Evolutionary conservation across 2,113 vertebrate genomes (phyloP), one percentile per base, ranked within the genome.

Genomic region (Otus sunia): DNA sequence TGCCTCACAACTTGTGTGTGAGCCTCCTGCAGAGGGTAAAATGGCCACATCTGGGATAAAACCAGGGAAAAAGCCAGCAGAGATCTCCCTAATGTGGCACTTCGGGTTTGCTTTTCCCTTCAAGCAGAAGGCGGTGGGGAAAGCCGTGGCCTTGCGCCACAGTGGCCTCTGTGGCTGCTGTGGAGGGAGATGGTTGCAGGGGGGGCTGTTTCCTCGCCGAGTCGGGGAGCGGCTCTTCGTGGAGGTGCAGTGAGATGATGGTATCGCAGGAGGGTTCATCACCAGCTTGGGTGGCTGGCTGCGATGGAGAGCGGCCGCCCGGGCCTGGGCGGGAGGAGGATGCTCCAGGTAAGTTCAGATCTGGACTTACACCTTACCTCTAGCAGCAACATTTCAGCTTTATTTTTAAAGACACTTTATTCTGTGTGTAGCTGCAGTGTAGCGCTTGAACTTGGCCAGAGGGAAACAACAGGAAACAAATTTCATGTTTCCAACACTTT

Each of bases 211-310:
- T 22, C 49, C 47, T 36, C 37, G 2, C 37, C 2, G 3, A 12
- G 12, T 6, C 0, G 3, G 15, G 3, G 10, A 16, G 5, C 10
- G 8, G 36, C 39, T 55, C n/a, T 34, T 6, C 3, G 1, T 15
- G 45, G 43, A 37, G 10, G n/a, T 43, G 60, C 39, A 45, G 18
- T 1, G 41, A 4, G 73, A 2, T 1, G 12, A 10, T 22, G 49
- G 30, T 19, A 3, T 5, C 68, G 7, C 23, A 6, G 47, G 6
- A 19, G 37, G 49, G 36, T 10, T 30, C 27, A 3, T 10, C 47
- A 9, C 5, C 43, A 45, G 16, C 43, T 45, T 2, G 3, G 5
- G 43, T 22, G 14, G 39, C 32, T 45, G 9, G 11, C 20, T 26
- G n/a, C 0, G 43, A 9, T 34, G 59, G 68, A 29, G 39, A 36